Evolutionary conservation across 2,888 invertebrate genomes (phyloP).

Genomic region (Carabus problematicus): DNA sequence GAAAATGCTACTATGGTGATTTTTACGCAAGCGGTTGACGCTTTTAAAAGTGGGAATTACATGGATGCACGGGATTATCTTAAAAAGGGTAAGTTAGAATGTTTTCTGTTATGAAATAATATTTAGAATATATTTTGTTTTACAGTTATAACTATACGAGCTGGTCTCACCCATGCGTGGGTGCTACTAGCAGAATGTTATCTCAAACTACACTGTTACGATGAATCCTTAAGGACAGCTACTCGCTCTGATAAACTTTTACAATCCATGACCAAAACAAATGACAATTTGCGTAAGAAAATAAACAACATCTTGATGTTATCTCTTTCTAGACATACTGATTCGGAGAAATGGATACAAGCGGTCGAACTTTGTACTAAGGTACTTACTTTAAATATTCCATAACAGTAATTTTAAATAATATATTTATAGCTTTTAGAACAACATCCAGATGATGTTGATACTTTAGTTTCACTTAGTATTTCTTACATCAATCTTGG

Average conservation of each 20-base stretch:
- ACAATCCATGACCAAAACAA: constrained; percentile 51
- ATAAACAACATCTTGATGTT: constrained; percentile 56
- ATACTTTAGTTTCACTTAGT: constrained; percentile 51
- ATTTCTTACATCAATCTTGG: constrained; percentile 57
- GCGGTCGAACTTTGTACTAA: constrained; percentile 55
- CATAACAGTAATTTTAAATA: constrained; percentile 24
- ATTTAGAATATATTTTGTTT: constrained; percentile 12
- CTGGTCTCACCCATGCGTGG: constrained; percentile 60
- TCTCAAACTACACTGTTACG: constrained; percentile 62
- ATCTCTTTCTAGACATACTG: constrained; percentile 57
- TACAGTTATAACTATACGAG: constrained; percentile 57
- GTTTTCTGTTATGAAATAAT: constrained; percentile 15
- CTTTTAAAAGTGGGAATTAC: constrained; percentile 63
- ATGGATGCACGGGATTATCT: constrained; percentile 65
- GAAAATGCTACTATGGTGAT: constrained; percentile 67
- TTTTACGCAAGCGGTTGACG: constrained; percentile 67
- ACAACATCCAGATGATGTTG: constrained; percentile 44
- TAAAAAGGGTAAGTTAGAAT: constrained; percentile 53
- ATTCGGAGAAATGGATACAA: constrained; percentile 60
- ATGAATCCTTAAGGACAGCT: constrained; percentile 60
- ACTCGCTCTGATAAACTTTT: constrained; percentile 55
- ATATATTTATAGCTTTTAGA: constrained; percentile 28
- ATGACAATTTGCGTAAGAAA: constrained; percentile 50
- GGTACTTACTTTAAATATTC: constrained; percentile 50
- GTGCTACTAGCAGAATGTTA: constrained; percentile 61